These are phyloP conservation scores for Lucifuga dentata DNA, from an alignment of 2,113 vertebrate genomes.

Conservation along the genomic window DNA sequence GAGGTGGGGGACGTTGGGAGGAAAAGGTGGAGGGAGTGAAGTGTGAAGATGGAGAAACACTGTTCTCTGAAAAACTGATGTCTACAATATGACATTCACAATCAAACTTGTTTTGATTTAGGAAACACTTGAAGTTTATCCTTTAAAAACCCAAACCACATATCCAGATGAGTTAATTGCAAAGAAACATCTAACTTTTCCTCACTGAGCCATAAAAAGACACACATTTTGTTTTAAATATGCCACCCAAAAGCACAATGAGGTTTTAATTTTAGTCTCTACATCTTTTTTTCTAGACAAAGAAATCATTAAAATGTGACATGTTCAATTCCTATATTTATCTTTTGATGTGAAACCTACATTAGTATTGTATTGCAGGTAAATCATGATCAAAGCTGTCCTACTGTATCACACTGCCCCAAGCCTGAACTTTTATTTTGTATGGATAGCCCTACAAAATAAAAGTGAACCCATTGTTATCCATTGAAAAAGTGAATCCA, in stretches of 20 bases:
- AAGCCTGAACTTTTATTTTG: conserved; percentile 38
- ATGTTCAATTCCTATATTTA: too few relatives aligned
- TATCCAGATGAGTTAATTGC: neutral
- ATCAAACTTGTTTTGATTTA: conserved; percentile 37
- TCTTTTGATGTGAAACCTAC: too few relatives aligned
- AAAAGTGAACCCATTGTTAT: too few relatives aligned
- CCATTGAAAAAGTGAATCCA: too few relatives aligned
- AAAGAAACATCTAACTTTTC: neutral
- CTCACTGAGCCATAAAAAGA: neutral
- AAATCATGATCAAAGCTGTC: neutral
- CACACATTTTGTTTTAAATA: too few relatives aligned
- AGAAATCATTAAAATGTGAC: too few relatives aligned
- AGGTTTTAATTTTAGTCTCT: too few relatives aligned
- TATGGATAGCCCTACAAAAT: neutral
- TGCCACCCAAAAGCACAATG: too few relatives aligned
- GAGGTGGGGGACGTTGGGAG: conserved; percentile 4
- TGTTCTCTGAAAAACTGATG: conserved; percentile 32
- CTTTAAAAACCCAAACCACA: neutral
- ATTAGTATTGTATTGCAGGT: too few relatives aligned
- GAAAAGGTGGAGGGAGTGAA: conserved; percentile 47
- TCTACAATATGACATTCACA: neutral
- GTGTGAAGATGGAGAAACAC: conserved; percentile 56
- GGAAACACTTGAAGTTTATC: conserved; percentile 1
- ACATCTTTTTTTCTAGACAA: too few relatives aligned
- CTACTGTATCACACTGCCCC: neutral